Conservation (phyloP, 2,113 vertebrate species). For the Aythya baeri region DNA sequence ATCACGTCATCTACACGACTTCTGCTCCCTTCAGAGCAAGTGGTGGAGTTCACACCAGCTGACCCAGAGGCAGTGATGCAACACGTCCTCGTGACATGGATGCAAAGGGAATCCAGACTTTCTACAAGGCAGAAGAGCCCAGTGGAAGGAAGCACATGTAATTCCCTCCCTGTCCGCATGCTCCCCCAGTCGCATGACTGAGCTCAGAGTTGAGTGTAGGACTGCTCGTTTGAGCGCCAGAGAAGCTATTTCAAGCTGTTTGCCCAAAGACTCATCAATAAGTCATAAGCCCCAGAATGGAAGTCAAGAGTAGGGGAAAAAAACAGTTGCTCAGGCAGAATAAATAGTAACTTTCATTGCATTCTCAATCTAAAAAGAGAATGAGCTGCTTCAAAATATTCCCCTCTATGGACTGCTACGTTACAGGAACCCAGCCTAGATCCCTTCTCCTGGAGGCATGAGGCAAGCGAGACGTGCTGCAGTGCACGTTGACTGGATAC, state of each 20-base stretch:
- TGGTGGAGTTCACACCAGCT: background rate
- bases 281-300: slow-evolving; percentile 62
- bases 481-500: background rate
- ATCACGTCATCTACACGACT: background rate
- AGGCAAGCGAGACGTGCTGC: background rate
- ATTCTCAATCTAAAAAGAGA: slow-evolving; percentile 31
- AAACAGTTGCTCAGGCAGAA: slow-evolving; percentile 55
- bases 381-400: slow-evolving; percentile 24
- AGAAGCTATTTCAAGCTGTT: slow-evolving; percentile 64
- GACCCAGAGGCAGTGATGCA: background rate
- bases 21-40: background rate
- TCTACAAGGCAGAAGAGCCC: background rate
- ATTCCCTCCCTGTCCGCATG: background rate
- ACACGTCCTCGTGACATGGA: background rate
- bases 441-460: background rate
- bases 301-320: slow-evolving; percentile 46
- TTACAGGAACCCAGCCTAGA: background rate
- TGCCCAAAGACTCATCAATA: slow-evolving; percentile 71
- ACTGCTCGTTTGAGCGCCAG: slow-evolving; percentile 57
- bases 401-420: background rate
- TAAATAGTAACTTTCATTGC: slow-evolving; percentile 58
- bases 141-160: background rate
- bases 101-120: background rate
- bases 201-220: background rate
- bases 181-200: background rate